phyloP scores from a whole-genome alignment of 1,140 invertebrate species.

The Diabrotica virgifera region DNA sequence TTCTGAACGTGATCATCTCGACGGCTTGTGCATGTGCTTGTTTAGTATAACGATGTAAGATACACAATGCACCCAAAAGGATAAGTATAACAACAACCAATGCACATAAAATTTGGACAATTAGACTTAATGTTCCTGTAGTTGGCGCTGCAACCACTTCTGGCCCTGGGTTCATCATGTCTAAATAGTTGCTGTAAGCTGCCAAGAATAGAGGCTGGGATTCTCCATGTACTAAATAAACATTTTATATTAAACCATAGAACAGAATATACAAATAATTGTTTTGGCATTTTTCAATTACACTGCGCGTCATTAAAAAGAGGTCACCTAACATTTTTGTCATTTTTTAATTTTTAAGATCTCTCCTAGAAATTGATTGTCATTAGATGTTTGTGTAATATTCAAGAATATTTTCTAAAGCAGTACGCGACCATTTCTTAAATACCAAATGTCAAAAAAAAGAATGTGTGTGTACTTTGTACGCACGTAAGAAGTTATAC shows the following conservation, averaged over 20 bases:
- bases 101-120: slow-evolving; percentile 57
- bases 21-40: slow-evolving; percentile 70
- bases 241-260: neutral
- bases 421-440: no score
- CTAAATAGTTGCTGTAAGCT: slow-evolving; percentile 59
- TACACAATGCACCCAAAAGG: slow-evolving; percentile 63
- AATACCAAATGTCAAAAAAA: no score
- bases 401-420: no score
- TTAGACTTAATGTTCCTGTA: slow-evolving; percentile 45
- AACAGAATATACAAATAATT: slow-evolving; percentile 5
- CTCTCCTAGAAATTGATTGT: no score
- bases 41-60: slow-evolving; percentile 70
- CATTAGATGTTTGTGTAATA: no score
- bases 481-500: no score
- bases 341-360: no score
- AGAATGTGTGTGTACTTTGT: no score
- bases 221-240: slow-evolving; percentile 34
- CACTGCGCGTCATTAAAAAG: no score
- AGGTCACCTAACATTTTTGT: no score
- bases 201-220: slow-evolving; percentile 42
- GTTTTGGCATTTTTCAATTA: slow-evolving; percentile 5
- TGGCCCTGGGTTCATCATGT: slow-evolving; percentile 54
- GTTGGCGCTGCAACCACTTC: slow-evolving; percentile 44
- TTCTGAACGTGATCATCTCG: slow-evolving; percentile 69
- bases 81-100: slow-evolving; percentile 64